Base-by-base conservation (phyloP, 1,140 invertebrate genomes). In the Ylistrum balloti region DNA sequence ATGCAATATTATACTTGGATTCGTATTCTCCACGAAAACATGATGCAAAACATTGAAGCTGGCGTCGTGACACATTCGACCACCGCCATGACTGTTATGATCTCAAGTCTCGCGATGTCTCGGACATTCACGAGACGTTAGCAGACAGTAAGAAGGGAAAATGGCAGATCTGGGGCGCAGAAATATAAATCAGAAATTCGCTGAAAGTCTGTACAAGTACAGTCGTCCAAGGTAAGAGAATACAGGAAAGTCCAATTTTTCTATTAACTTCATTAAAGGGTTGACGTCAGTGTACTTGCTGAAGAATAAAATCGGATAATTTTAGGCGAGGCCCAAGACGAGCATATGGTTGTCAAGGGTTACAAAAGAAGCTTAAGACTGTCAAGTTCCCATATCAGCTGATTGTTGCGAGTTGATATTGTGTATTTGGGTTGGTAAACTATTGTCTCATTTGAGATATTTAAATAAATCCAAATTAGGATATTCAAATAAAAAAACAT, bases 151-250 rank as follows among this genome's bases (percentile, higher is more conserved):
- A 35, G 33, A 86, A 33, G 33, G 85, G 33, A 89, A 41, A 41
- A 85, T 89, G 85, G 38, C 85, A 56, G 35, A 20, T 7, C 34
- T 2, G 33, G 33, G 28, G 33, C 85, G 38, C 0, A 86, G 22
- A 45, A 89, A 85, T 7, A 91, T 90, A 35, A 93, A 88, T 35
- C 85, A 87, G 33, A 87, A 91, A 41, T 92, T 92, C 87, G 88
- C 86, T 20, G 90, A 91, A 87, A 91, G 56, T 32, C 34, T 92
- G 33, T 93, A 90, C 89, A 90, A 41, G 41, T 90, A 93, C 45
- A 89, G 89, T 85, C 86, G 85, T 28, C 33, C 89, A 5, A 91
- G 91, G 92, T 92, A 91, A 86, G 38, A 86, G 38, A 7, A 88
- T 38, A 34, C 41, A 89, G 17, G n/a, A 38, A 38, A 0, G 28